Conservation (phyloP, 2,113 vertebrate species). For the Halichoerus grypus region DNA sequence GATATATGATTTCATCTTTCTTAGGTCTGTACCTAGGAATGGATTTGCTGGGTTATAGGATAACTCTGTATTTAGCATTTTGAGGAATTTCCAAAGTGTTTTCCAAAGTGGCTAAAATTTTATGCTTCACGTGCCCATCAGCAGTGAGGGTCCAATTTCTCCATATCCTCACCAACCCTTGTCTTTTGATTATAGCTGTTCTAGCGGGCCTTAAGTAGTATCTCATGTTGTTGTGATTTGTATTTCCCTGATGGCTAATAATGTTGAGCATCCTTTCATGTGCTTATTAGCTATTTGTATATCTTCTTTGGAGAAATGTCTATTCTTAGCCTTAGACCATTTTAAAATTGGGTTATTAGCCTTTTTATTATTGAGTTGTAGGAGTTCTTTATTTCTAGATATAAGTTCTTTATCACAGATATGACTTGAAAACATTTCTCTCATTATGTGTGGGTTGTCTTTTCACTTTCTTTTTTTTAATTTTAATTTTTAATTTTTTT, state of each 20-base stretch:
- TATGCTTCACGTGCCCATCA: neutral
- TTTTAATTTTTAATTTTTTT: neutral
- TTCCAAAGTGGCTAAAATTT: conserved; percentile 5
- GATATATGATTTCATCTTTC: neutral
- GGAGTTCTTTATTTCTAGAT: neutral
- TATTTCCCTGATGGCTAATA: neutral
- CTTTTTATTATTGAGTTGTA: neutral
- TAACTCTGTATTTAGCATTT: neutral
- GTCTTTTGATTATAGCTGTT: neutral
- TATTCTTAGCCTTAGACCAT: neutral
- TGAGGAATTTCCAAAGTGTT: neutral
- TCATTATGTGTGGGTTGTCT: neutral
- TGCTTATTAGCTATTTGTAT: neutral
- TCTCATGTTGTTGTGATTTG: neutral
- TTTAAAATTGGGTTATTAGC: neutral
- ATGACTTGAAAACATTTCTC: neutral
- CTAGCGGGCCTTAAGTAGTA: neutral
- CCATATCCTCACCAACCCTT: neutral
- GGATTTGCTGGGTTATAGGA: neutral
- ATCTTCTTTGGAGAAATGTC: conserved; percentile 37
- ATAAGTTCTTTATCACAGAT: neutral
- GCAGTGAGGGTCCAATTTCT: neutral
- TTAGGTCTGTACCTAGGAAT: neutral
- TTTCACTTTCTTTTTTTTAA: neutral
- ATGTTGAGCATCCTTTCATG: neutral